These are phyloP conservation scores for Endomychus coccineus DNA, from an alignment of 2,888 invertebrate genomes.

Conservation along the genomic window DNA sequence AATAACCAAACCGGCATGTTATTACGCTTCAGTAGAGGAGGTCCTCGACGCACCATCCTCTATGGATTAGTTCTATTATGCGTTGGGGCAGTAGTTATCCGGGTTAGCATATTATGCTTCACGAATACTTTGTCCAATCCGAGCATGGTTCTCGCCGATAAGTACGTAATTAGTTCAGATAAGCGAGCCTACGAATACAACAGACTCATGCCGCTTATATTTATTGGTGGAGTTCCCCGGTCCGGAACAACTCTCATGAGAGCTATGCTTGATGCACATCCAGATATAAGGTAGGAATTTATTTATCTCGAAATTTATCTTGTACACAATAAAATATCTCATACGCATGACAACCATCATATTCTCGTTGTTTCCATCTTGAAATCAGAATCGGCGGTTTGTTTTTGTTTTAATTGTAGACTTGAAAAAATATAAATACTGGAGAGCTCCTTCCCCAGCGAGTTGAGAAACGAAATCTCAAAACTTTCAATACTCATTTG, in stretches of 20 bases:
- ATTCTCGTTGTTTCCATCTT: too few species aligned
- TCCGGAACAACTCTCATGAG: constrained; percentile 97
- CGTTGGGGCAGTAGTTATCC: constrained; percentile 40
- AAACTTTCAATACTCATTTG: too few species aligned
- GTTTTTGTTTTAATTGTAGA: too few species aligned
- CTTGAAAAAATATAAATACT: too few species aligned
- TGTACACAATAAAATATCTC: too few species aligned
- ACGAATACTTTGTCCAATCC: constrained; percentile 23
- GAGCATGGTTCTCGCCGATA: constrained; percentile 43
- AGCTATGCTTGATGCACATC: constrained; percentile 97
- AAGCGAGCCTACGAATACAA: constrained; percentile 67
- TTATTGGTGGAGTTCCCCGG: constrained; percentile 96
- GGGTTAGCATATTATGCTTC: constrained; percentile 43
- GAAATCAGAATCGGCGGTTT: too few species aligned
- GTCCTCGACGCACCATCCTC: constrained; percentile 40
- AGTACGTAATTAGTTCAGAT: constrained; percentile 56
- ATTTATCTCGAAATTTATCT: background rate
- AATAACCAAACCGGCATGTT: constrained; percentile 33
- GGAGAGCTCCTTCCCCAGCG: too few species aligned
- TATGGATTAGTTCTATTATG: constrained; percentile 41
- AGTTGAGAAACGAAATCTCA: too few species aligned
- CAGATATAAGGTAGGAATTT: constrained; percentile 74
- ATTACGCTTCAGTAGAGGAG: constrained; percentile 39
- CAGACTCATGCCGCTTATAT: constrained; percentile 86
- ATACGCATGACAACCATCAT: too few species aligned